Conservation (phyloP, 2,888 invertebrate genomes). For the Agriotes lineatus region DNA sequence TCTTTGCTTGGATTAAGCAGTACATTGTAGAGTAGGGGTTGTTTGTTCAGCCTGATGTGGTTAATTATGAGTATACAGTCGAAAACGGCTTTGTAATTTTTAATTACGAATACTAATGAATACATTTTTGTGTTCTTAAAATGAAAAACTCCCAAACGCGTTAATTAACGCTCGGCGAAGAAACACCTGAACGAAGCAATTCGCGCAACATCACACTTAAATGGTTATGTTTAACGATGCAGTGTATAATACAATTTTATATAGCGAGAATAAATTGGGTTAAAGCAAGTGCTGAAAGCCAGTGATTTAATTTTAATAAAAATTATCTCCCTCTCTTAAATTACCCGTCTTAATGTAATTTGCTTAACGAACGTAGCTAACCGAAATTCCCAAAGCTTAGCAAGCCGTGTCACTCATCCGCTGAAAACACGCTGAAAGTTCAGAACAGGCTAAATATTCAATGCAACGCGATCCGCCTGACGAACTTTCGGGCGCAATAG, state of each 20-base stretch:
- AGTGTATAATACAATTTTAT: slow-evolving; percentile 47
- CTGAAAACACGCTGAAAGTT: slow-evolving; percentile 53
- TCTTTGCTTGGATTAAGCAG: background rate
- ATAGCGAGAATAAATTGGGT: slow-evolving; percentile 48
- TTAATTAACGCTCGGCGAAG: slow-evolving; percentile 24
- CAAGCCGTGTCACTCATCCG: slow-evolving; percentile 54
- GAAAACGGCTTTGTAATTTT: slow-evolving; percentile 13
- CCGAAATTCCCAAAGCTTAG: slow-evolving; percentile 55
- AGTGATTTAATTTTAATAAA: slow-evolving; percentile 59
- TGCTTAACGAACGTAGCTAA: slow-evolving; percentile 58
- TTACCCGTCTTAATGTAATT: slow-evolving; percentile 58
- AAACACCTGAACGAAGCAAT: slow-evolving; percentile 23
- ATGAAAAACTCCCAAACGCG: slow-evolving; percentile 17
- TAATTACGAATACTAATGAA: slow-evolving; percentile 12
- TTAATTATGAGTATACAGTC: slow-evolving; percentile 11
- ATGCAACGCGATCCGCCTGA: slow-evolving; percentile 54
- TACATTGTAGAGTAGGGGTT: background rate
- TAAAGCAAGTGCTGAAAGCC: slow-evolving; percentile 50
- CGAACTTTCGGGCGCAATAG: slow-evolving; percentile 51
- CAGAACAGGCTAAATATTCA: slow-evolving; percentile 54
- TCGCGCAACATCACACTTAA: slow-evolving; percentile 26
- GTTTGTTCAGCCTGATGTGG: background rate
- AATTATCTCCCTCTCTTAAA: slow-evolving; percentile 56
- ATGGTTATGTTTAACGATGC: slow-evolving; percentile 49
- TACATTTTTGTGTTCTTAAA: background rate